A percentile compares a stretch with the other conserved stretches of the same genome.
Conservation (phyloP, 2,797 vertebrate species). For the Eidolon dupreanum region DNA sequence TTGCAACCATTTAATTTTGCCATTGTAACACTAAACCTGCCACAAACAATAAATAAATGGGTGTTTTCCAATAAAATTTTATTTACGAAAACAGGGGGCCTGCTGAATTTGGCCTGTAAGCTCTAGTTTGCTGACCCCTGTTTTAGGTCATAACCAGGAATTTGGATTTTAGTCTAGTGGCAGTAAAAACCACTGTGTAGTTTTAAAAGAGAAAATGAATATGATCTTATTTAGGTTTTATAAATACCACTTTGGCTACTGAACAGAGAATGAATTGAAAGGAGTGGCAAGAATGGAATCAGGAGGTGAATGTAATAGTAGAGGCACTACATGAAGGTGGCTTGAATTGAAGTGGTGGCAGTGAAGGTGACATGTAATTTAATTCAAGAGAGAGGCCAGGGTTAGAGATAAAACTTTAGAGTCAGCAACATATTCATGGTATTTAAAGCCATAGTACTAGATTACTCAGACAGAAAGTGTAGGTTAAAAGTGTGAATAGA, state of each 20-base stretch:
- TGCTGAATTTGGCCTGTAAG: background rate
- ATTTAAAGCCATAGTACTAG: background rate
- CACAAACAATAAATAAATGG: background rate
- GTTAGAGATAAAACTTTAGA: background rate
- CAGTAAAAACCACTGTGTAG: background rate
- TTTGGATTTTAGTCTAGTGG: background rate
- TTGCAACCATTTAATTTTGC: background rate
- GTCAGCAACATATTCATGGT: background rate
- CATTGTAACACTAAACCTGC: background rate
- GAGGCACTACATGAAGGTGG: background rate
- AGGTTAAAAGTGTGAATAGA: background rate
- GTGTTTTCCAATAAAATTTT: background rate
- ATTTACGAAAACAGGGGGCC: background rate
- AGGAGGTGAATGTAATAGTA: background rate
- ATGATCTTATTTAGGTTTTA: background rate
- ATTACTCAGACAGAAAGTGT: background rate
- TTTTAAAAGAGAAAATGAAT: background rate
- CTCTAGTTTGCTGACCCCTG: background rate
- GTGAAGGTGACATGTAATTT: background rate
- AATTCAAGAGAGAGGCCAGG: background rate
- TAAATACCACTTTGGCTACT: background rate
- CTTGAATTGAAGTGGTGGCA: background rate
- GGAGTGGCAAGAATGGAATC: background rate
- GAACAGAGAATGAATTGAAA: background rate
- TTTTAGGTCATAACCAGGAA: background rate